phyloP scores from a whole-genome alignment of 2,797 vertebrate genomes.

The Urophycis tenuis region DNA sequence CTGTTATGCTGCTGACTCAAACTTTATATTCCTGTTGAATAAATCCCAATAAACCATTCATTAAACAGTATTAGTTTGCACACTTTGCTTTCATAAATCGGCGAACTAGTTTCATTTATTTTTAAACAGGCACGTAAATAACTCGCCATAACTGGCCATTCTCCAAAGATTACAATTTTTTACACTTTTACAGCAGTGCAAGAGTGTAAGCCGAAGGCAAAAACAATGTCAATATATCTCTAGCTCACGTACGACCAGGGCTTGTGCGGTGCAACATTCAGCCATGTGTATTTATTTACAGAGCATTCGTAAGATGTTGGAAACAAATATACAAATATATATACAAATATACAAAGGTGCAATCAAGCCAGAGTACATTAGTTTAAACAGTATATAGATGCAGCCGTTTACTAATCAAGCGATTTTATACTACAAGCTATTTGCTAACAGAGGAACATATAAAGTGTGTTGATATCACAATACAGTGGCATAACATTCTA shows the following conservation, averaged over 20 bases:
- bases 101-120: background rate
- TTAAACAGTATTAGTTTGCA: background rate
- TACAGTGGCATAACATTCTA: background rate
- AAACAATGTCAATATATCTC: too few species aligned
- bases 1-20: background rate
- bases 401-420: background rate
- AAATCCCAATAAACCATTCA: constrained; percentile 1
- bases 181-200: too few species aligned
- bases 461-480: background rate
- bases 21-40: background rate
- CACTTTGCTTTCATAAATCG: background rate
- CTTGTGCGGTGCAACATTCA: background rate
- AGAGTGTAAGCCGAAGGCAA: too few species aligned
- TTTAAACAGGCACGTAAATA: background rate
- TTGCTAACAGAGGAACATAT: background rate
- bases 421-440: background rate
- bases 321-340: background rate
- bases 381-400: background rate
- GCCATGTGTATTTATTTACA: background rate
- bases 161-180: background rate
- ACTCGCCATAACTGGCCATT: background rate
- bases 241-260: background rate
- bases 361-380: background rate
- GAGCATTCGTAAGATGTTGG: background rate
- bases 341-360: background rate